These are phyloP conservation scores for Epistrophe eligans DNA, from an alignment of 2,888 invertebrate genomes.

Conservation along the genomic window DNA sequence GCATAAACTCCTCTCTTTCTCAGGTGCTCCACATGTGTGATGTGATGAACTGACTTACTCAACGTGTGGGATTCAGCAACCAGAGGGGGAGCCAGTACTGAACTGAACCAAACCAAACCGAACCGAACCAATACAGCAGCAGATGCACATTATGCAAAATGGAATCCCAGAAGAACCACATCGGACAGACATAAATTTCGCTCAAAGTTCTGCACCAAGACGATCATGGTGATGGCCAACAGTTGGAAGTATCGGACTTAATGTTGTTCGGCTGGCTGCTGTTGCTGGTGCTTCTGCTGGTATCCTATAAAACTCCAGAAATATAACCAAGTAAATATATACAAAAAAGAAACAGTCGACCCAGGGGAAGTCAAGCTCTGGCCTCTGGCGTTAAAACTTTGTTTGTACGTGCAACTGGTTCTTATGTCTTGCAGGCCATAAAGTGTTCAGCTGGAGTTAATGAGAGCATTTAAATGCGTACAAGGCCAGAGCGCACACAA, in stretches of 20 bases:
- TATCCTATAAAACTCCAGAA: conserved; percentile 49
- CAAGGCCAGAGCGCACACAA: conserved; percentile 73
- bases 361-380: conserved; percentile 28
- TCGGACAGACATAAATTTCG: conserved; percentile 73
- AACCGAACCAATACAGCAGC: conserved; percentile 62
- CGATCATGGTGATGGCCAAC: conserved; percentile 71
- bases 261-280: conserved; percentile 38
- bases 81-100: not conserved
- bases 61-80: conserved; percentile 16
- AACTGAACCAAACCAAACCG: not conserved
- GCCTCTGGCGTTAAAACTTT: conserved; percentile 39
- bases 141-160: conserved; percentile 78
- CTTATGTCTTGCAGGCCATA: conserved; percentile 60
- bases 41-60: conserved; percentile 58
- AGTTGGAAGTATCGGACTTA: conserved; percentile 62
- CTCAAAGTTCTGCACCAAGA: conserved; percentile 52
- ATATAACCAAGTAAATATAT: conserved; percentile 9
- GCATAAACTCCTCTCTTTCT: conserved; percentile 36
- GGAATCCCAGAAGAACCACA: conserved; percentile 76
- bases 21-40: conserved; percentile 64
- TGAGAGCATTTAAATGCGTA: conserved; percentile 78
- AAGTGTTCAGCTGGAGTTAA: conserved; percentile 77
- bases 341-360: conserved; percentile 8
- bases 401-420: conserved; percentile 53
- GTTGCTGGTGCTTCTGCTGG: conserved; percentile 42